phyloP scores from a whole-genome alignment of 2,113 vertebrate genomes.

The Periophthalmus modestus region DNA sequence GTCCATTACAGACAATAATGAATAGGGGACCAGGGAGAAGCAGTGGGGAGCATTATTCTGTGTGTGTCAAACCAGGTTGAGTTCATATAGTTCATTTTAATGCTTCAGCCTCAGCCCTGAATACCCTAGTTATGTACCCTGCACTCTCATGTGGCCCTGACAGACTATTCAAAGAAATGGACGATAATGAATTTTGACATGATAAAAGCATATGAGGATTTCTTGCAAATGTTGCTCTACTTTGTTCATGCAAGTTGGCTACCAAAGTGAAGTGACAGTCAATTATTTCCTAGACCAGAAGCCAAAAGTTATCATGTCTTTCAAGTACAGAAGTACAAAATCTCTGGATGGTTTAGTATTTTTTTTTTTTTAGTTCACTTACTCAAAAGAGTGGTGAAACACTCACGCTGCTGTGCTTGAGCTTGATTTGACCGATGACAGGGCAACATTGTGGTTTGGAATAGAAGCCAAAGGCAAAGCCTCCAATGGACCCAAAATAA shows the following conservation, averaged over 20 bases:
- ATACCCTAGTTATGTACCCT: conserved; percentile 9
- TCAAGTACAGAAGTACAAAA: background rate
- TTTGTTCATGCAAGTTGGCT: conserved; percentile 6
- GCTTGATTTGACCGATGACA: too few relatives aligned
- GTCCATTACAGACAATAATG: conserved; percentile 20
- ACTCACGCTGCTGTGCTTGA: too few relatives aligned
- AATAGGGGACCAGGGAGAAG: conserved; percentile 1
- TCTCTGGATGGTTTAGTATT: background rate
- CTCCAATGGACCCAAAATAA: too few relatives aligned
- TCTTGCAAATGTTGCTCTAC: background rate
- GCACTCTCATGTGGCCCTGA: conserved; percentile 24
- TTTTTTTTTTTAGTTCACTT: too few relatives aligned
- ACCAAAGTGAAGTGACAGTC: background rate
- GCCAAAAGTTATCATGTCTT: background rate
- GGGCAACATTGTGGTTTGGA: too few relatives aligned
- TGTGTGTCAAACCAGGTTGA: conserved; percentile 2
- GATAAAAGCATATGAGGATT: background rate
- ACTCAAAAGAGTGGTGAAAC: too few relatives aligned
- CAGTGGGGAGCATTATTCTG: conserved; percentile 26
- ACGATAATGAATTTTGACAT: background rate
- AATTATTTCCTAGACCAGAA: background rate
- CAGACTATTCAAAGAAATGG: background rate
- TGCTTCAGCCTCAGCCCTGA: conserved; percentile 5
- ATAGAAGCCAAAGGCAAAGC: too few relatives aligned
- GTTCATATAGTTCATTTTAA: conserved; percentile 7